Evolutionary conservation across 2,113 vertebrate genomes (phyloP), one percentile per base, ranked within the genome.

Genomic region (Odocoileus hemionus): DNA sequence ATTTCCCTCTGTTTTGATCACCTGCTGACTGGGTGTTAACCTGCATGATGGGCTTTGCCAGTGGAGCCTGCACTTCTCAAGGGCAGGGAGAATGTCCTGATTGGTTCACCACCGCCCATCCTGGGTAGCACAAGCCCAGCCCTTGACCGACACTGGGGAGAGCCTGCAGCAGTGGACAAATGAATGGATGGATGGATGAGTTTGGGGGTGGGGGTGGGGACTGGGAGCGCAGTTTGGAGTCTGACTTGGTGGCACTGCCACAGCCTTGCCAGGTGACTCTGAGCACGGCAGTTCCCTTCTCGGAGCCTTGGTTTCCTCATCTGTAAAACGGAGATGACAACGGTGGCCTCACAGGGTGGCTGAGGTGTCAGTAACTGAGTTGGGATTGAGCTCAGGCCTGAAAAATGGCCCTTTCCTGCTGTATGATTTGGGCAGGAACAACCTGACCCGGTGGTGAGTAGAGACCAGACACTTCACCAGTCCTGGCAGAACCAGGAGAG

Each of bases 121-220:
- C 21, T 2, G 89, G 55, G n/a, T 1, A 26, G 82, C 57, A 5
- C 10, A 3, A 4, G 21, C 14, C 76, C 6, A 5, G 55, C 76
- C 21, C 16, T 2, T 4, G 9, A 15, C 11, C 13, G 43, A 1
- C 1, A 1, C 60, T 55, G 10, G 2, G 52, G 10, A 30, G 30
- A 23, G 23, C 2, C 0, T 21, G 36, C 30, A 14, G 16, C 12
- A 12, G 5, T 19, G 61, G 54, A 23, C 2, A 30, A 39, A 14
- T 16, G 76, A 9, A 3, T 70, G 84, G 30, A 0, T 1, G 47
- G 28, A 13, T 2, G 16, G 10, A 6, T 1, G 26, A 3, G 30
- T 7, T 26, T 9, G 0, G 58, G 74, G 30, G 23, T 28, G 39
- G 14, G 30, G 1, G 19, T 28, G 15, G 21, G 21, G 3, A 0